A percentile compares a stretch with the other conserved stretches of the same genome.
Evolutionary conservation across 2,797 vertebrate genomes (phyloP).

Genomic region (Rhadinocentrus ornatus): DNA sequence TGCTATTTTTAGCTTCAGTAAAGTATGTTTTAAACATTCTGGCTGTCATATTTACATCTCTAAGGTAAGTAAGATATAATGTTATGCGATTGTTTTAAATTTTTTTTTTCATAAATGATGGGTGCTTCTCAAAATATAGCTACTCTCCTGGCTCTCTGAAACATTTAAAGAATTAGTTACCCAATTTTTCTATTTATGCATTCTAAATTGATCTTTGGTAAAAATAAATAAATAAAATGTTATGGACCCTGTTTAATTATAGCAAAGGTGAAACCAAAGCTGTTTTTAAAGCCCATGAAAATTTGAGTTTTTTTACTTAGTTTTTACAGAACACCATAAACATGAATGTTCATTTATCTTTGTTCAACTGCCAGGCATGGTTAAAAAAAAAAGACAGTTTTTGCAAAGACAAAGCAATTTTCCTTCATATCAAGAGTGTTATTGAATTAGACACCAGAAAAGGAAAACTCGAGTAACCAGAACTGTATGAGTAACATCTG

Average conservation of each 20-base stretch:
- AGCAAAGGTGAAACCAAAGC: background rate
- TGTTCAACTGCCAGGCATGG: background rate
- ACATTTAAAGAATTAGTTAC: background rate
- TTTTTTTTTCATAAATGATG: background rate
- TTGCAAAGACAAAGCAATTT: background rate
- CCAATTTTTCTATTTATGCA: background rate
- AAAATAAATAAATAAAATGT: no score
- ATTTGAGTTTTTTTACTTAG: background rate
- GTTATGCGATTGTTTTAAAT: background rate
- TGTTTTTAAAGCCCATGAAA: background rate
- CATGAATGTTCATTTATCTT: background rate
- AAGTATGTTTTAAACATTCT: background rate
- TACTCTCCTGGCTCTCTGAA: background rate
- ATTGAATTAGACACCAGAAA: background rate
- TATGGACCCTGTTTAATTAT: background rate
- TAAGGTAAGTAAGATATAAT: background rate
- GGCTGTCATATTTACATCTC: background rate
- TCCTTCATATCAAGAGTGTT: background rate
- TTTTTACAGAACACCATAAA: background rate
- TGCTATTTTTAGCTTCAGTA: background rate
- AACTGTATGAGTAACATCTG: background rate
- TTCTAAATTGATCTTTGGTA: background rate
- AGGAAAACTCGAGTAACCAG: background rate
- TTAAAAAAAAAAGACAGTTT: background rate
- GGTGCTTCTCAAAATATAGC: background rate